phyloP scores from a whole-genome alignment of 2,113 vertebrate genomes.

The Ptilorrhoa leucosticta region DNA sequence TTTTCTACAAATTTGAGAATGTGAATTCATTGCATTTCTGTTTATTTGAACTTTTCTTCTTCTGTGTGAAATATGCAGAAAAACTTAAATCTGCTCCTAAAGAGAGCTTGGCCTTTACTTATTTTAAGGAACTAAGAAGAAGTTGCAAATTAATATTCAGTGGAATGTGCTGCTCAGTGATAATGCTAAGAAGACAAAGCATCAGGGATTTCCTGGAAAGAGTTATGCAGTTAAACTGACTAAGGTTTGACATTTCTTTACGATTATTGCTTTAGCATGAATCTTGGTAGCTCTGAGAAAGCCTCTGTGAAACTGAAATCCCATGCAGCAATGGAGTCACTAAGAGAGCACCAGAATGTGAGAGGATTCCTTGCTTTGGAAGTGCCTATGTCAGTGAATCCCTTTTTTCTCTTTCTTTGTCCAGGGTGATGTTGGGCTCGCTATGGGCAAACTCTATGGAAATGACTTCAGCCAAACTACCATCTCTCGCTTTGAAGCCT shows the following conservation, averaged over 20 bases:
- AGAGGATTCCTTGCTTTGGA: conserved; percentile 48
- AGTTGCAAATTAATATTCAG: not conserved
- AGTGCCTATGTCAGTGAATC: conserved; percentile 45
- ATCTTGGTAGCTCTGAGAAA: not conserved
- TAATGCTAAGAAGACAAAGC: not conserved
- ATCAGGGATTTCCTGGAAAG: not conserved
- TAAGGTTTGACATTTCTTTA: not conserved
- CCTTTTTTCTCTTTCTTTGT: conserved; percentile 54
- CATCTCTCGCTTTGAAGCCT: conserved; percentile 99
- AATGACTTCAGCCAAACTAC: conserved; percentile 99
- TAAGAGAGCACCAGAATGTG: not conserved
- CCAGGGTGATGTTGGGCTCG: conserved; percentile 97
- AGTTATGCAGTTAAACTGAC: not conserved
- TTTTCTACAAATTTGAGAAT: not conserved
- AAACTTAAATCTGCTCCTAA: not conserved
- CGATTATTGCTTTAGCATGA: not conserved
- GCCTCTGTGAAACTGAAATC: not conserved
- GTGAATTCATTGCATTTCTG: not conserved
- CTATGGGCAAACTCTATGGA: conserved; percentile 99
- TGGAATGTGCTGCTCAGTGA: not conserved
- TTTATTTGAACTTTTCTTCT: not conserved
- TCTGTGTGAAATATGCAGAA: not conserved
- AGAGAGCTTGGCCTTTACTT: not conserved
- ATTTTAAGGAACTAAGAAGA: not conserved
- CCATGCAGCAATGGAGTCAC: not conserved